Evolutionary conservation across 2,797 vertebrate genomes (phyloP), one percentile per base, ranked within the genome.

Genomic region (Margarornis squamiger): DNA sequence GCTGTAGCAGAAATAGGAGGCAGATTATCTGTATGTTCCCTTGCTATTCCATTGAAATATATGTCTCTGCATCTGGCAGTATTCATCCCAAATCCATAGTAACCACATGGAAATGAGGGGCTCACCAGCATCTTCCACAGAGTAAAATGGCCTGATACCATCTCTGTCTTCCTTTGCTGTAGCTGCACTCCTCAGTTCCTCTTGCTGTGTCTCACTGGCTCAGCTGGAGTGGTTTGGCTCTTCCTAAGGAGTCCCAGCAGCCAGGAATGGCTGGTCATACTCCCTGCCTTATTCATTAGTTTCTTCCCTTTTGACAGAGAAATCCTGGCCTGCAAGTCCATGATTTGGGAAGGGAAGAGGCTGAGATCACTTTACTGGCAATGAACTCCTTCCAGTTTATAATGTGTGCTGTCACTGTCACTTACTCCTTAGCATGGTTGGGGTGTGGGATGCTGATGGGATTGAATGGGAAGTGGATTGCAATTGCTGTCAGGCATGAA

Each of bases 31-130:
- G 15, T 72, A 4, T 14, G 19, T 94, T 96, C 81, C 49, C 49
- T 89, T 87, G 65, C 75, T 89, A 11, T 79, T 91, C 63, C 63
- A 59, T 29, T 88, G 58, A 90, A 93, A 84, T 90, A 27, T 0
- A 0, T 43, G 43, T 83, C 73, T 79, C 10, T 1, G 59, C 88
- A 86, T 88, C 92, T 95, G 87, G 83, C 70, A 92, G 59, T 2
- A n/a, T 76, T 94, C 70, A 73, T 81, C 80, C 59, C 81, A 92
- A 74, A 91, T 92, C 88, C 86, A 71, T 75, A 92, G 76, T 67
- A 93, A 92, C 66, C 83, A 73, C 73, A 81, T 66, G 67, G 90
- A 94, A 95, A 81, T 32, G 52, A 84, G 80, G 62, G 32, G 52
- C 80, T 96, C 70, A 36, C 30, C 0, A 0, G 48, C 13, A 3